These are phyloP conservation scores for Chaitophorus viminalis DNA, from an alignment of 2,888 invertebrate genomes.

Conservation along the genomic window DNA sequence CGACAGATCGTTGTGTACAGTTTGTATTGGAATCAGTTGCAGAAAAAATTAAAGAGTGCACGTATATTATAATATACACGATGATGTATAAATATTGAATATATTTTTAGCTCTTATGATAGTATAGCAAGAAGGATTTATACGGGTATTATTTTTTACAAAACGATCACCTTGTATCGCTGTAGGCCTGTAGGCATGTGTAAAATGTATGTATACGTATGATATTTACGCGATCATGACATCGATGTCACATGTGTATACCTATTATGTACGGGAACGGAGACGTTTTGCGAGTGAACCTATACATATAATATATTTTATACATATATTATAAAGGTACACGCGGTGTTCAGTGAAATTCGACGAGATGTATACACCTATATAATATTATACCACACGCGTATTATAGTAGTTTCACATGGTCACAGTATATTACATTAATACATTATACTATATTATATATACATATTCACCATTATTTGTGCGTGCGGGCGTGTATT, in stretches of 20 bases:
- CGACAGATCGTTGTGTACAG: too few species aligned
- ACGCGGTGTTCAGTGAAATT: slow-evolving; percentile 3
- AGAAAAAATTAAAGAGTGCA: too few species aligned
- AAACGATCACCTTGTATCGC: too few species aligned
- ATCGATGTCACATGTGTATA: slow-evolving; percentile 10
- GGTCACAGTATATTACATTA: neutral
- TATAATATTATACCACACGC: neutral
- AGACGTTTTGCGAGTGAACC: neutral
- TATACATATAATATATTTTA: neutral
- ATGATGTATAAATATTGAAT: too few species aligned
- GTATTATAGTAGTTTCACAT: slow-evolving; percentile 35
- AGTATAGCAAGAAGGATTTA: too few species aligned
- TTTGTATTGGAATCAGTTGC: too few species aligned
- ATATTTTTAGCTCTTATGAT: too few species aligned
- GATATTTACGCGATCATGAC: neutral
- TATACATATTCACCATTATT: neutral
- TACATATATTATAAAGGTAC: neutral
- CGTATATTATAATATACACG: too few species aligned
- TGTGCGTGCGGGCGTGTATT: neutral
- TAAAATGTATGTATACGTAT: neutral
- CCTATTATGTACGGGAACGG: neutral
- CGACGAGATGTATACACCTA: neutral
- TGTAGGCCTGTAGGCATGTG: too few species aligned
- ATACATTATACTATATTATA: neutral
- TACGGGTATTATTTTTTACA: too few species aligned